A percentile compares a stretch with the other conserved stretches of the same genome.
These are phyloP conservation scores for Cosmopolites sordidus DNA, from an alignment of 2,888 invertebrate species.

Conservation along the genomic window DNA sequence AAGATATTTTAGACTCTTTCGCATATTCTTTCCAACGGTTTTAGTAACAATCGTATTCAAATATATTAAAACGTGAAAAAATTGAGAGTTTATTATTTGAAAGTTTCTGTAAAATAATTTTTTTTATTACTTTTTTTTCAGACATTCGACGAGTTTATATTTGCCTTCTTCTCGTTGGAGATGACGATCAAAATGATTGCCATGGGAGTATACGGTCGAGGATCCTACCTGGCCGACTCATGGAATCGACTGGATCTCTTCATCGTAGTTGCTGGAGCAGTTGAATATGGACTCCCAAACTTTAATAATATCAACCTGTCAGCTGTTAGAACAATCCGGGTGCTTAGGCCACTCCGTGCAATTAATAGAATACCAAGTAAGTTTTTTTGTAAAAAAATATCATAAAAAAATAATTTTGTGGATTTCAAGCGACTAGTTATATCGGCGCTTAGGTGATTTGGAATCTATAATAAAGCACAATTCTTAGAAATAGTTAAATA, in stretches of 20 bases:
- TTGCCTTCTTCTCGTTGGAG: conserved; percentile 95
- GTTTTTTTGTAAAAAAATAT: conserved; percentile 45
- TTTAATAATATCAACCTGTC: conserved; percentile 97
- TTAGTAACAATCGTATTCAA: too few relatives aligned
- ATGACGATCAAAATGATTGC: conserved; percentile 99
- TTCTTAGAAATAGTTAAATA: too few relatives aligned
- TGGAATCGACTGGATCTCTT: conserved; percentile 99
- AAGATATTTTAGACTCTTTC: too few relatives aligned
- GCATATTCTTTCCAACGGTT: too few relatives aligned
- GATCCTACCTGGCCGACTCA: conserved; percentile 94
- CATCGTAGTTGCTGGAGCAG: conserved; percentile 90
- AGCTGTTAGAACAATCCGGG: conserved; percentile 96
- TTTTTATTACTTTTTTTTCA: conserved; percentile 51
- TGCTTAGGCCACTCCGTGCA: conserved; percentile 91
- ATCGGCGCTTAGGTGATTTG: too few relatives aligned
- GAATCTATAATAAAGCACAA: too few relatives aligned
- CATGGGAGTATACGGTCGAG: conserved; percentile 92
- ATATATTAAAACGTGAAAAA: too few relatives aligned
- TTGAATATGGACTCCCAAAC: conserved; percentile 82
- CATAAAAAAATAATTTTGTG: too few relatives aligned
- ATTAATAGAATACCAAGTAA: conserved; percentile 99
- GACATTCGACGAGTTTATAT: conserved; percentile 98
- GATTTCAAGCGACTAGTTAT: too few relatives aligned
- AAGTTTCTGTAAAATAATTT: too few relatives aligned
- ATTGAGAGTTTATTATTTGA: too few relatives aligned